Evolutionary conservation across 2,888 invertebrate species (phyloP).

Genomic region (Sphecodes monilicornis): DNA sequence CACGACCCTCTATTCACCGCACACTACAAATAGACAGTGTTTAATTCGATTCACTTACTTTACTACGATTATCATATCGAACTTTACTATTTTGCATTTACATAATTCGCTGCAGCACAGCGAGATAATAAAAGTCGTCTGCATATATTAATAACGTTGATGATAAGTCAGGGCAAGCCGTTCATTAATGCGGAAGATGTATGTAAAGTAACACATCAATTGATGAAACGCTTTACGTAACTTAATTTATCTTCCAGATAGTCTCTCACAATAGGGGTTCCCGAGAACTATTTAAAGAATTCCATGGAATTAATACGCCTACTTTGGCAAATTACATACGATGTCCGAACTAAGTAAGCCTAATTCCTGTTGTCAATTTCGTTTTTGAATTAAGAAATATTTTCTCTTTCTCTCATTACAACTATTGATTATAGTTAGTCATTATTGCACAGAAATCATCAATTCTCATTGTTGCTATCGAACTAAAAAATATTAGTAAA

Average conservation of each 20-base stretch:
- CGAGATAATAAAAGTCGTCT: slow-evolving; percentile 32
- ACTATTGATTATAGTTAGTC: not conserved
- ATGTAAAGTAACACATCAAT: slow-evolving; percentile 46
- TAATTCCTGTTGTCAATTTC: not conserved
- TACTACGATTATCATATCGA: slow-evolving; percentile 24
- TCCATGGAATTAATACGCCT: slow-evolving; percentile 15
- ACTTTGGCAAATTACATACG: not conserved
- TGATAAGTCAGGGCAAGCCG: slow-evolving; percentile 25
- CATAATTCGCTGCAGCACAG: slow-evolving; percentile 20
- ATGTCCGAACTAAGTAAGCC: not conserved
- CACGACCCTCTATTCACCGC: slow-evolving; percentile 42
- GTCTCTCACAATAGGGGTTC: slow-evolving; percentile 29
- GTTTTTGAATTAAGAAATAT: not conserved
- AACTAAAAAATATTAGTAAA: not conserved
- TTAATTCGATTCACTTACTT: slow-evolving; percentile 52
- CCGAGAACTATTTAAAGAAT: slow-evolving; percentile 35
- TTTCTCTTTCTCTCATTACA: not conserved
- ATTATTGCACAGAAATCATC: too few relatives aligned
- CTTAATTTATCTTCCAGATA: slow-evolving; percentile 33
- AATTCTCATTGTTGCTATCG: too few relatives aligned
- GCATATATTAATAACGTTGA: slow-evolving; percentile 45
- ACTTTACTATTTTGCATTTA: slow-evolving; percentile 48
- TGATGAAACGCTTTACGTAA: slow-evolving; percentile 47
- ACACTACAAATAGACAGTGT: slow-evolving; percentile 34
- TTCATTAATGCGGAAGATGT: slow-evolving; percentile 51